Evolutionary conservation across 2,888 invertebrate species (phyloP).

Genomic region (Eilema griseolum): DNA sequence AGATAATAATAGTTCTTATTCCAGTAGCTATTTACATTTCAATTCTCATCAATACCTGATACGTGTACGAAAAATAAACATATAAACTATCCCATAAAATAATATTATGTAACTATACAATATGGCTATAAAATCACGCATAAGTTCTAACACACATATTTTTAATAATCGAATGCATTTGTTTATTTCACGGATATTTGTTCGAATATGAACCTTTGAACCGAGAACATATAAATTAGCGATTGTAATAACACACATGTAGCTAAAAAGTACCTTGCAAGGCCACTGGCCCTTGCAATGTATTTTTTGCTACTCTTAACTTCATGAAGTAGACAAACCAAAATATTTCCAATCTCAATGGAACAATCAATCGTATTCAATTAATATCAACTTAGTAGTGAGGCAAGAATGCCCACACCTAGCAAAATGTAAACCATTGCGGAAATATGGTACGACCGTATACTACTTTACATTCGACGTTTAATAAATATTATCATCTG

Average conservation of each 20-base stretch:
- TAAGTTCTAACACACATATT: not conserved
- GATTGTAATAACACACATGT: not conserved
- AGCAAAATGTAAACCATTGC: constrained; percentile 22
- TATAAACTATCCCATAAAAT: too few relatives aligned
- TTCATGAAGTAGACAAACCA: too few relatives aligned
- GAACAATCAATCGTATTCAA: constrained; percentile 31
- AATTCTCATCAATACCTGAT: too few relatives aligned
- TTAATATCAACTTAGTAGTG: constrained; percentile 42
- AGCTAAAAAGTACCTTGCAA: too few relatives aligned
- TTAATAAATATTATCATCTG: constrained; percentile 1
- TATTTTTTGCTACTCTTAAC: too few relatives aligned
- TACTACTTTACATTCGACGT: constrained; percentile 31
- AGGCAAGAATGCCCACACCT: constrained; percentile 44
- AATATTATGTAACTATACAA: too few relatives aligned
- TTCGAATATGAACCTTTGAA: constrained; percentile 9
- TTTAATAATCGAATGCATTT: not conserved
- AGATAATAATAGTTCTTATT: too few relatives aligned
- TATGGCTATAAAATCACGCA: too few relatives aligned
- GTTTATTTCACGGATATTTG: constrained; percentile 1
- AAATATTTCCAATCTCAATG: not conserved
- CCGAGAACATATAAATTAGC: not conserved
- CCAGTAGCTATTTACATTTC: too few relatives aligned
- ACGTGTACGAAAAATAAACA: too few relatives aligned
- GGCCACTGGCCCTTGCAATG: too few relatives aligned
- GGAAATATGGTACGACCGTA: constrained; percentile 38